phyloP scores from a whole-genome alignment of 2,888 invertebrate genomes.

The Crossocerus cetratus region DNA sequence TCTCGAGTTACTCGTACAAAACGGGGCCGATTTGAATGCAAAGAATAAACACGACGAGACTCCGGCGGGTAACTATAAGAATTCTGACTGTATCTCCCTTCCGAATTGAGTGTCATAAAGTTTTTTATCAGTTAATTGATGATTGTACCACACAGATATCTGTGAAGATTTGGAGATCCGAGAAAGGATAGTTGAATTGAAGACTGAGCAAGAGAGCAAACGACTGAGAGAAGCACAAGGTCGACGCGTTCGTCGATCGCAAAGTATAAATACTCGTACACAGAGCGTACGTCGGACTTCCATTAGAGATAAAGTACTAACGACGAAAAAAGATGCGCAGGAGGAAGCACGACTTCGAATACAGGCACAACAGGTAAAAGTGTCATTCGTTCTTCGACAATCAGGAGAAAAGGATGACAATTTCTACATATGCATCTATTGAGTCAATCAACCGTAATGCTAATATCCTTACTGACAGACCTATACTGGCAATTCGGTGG shows the following conservation, averaged over 20 bases:
- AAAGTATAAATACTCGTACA: conserved; percentile 88
- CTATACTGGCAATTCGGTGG: conserved; percentile 61
- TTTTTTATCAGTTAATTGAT: not conserved
- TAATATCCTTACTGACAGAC: conserved; percentile 57
- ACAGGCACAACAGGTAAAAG: conserved; percentile 79
- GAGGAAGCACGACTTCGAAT: conserved; percentile 91
- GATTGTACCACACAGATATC: conserved; percentile 83
- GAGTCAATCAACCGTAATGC: not conserved
- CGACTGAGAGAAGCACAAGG: conserved; percentile 82
- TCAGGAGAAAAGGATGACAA: too few species aligned
- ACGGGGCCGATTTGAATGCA: conserved; percentile 97
- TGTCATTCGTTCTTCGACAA: conserved; percentile 60
- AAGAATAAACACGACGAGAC: conserved; percentile 98
- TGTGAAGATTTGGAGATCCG: conserved; percentile 97
- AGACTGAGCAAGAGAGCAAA: conserved; percentile 92
- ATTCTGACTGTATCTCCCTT: not conserved
- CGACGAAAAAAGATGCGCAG: conserved; percentile 95
- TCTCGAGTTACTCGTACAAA: conserved; percentile 95
- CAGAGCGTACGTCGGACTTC: conserved; percentile 96
- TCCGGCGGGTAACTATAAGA: conserved; percentile 87
- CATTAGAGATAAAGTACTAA: conserved; percentile 93
- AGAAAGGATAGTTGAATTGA: conserved; percentile 91
- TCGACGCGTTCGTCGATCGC: conserved; percentile 84
- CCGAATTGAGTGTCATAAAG: not conserved
- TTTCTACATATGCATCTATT: not conserved